Base-by-base conservation (phyloP, 2,113 vertebrate species). In the Uropsilus gracilis region DNA sequence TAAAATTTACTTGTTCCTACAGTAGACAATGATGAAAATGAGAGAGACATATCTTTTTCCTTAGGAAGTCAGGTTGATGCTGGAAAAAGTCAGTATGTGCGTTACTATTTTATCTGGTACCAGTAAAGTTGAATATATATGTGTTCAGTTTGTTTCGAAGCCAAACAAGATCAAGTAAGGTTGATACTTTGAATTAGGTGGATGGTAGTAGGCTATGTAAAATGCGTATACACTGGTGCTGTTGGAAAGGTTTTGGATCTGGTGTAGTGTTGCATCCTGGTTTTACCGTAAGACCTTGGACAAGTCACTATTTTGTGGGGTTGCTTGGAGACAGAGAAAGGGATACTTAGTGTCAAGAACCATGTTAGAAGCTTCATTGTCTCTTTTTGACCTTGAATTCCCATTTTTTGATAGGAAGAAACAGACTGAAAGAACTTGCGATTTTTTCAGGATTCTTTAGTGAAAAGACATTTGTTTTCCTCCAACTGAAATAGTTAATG, bases 1-100 rank as follows among this genome's bases (percentile, higher is more conserved):
- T 84, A 86, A 93, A 96, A 82, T 94, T 64, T 86, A 92, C 17
- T 94, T 90, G 50, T 84, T 86, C 64, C 91, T 94, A 80, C 24
- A 95, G 55, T 71, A 57, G 50, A 78, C 48, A 90, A 30, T 55
- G 64, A 85, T 84, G 69, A 80, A 89, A 89, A 92, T 91, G 39
- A 78, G 72, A 91, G 30, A 84, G 53, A 91, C 0, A 13, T 57
- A 55, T 69, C 16, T 55, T 57, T 68, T 37, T 7, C 5, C 20
- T 78, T 57, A 48, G 64, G 78, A 80, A 93, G 46, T 28, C 37
- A 84, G 24, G 28, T 46, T 96, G 94, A 17, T 91, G 55, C 48
- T 69, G n/a, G 39, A 20, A 88, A n/a, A 90, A 87, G 22, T 32
- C 32, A 86, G 7, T 81, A 6, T 78, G 32, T 53, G 8, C 3